Percentiles rank a stretch among this genome's conserved stretches.
Evolutionary conservation across 2,888 invertebrate species (phyloP).

Genomic region (Melieria omissa): DNA sequence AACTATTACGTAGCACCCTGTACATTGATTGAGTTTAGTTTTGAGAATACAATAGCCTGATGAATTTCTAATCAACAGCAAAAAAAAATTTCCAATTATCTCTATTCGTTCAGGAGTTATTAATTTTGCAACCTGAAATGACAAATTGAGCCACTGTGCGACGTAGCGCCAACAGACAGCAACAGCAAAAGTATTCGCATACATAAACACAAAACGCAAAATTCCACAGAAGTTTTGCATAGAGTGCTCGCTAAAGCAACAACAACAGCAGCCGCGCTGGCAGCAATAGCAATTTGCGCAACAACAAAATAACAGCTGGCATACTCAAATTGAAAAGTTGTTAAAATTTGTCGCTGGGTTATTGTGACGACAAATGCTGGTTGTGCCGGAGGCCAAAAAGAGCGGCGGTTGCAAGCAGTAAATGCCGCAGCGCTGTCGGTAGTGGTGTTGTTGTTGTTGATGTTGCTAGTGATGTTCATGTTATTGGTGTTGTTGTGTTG

Average conservation of each 20-base stretch:
- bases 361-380: neutral
- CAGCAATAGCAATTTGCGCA: conserved; percentile 2
- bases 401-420: neutral
- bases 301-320: conserved; percentile 1
- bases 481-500: too few relatives aligned
- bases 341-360: conserved; percentile 19
- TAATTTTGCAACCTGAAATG: too few relatives aligned
- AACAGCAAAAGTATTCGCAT: neutral
- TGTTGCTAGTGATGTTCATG: too few relatives aligned
- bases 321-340: conserved; percentile 28
- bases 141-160: too few relatives aligned
- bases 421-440: neutral
- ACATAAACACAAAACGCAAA: neutral
- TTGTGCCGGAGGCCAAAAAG: neutral
- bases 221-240: conserved; percentile 6
- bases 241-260: conserved; percentile 6
- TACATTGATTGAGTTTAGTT: too few relatives aligned
- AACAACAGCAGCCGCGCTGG: conserved; percentile 20
- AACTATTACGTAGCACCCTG: too few relatives aligned
- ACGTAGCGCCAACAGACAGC: too few relatives aligned
- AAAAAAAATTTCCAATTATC: too few relatives aligned
- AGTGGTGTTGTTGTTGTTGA: neutral
- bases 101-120: too few relatives aligned
- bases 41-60: too few relatives aligned
- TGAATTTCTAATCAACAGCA: too few relatives aligned